Conservation (phyloP, 2,888 invertebrate genomes). For the Leptinotarsa haldemani region DNA sequence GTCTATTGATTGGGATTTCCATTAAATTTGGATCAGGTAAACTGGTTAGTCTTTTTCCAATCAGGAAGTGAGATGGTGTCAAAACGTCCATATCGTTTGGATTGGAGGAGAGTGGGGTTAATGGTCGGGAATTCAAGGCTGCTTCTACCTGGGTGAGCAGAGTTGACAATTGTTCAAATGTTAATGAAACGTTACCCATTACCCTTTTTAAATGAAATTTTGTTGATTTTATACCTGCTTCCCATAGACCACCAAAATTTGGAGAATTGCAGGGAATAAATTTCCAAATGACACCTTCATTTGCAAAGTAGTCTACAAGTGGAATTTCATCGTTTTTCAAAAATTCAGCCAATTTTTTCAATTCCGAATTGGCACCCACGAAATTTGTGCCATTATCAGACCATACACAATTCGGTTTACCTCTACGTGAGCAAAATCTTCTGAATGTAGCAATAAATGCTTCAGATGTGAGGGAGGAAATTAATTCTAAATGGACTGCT, state of each 20-base stretch:
- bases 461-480: constrained; percentile 30
- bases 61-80: constrained; percentile 52
- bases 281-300: constrained; percentile 47
- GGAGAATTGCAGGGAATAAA: constrained; percentile 43
- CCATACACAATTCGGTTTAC: background rate
- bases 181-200: constrained; percentile 43
- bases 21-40: constrained; percentile 24
- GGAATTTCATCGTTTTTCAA: constrained; percentile 7
- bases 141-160: constrained; percentile 48
- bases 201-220: constrained; percentile 52
- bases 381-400: constrained; percentile 28
- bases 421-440: constrained; percentile 32
- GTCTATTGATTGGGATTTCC: constrained; percentile 37
- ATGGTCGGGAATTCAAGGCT: constrained; percentile 54
- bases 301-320: constrained; percentile 1
- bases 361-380: constrained; percentile 27
- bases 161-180: constrained; percentile 50
- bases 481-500: constrained; percentile 33
- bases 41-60: constrained; percentile 44
- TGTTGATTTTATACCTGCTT: constrained; percentile 51
- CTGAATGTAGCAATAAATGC: constrained; percentile 30
- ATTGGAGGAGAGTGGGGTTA: constrained; percentile 48
- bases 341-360: constrained; percentile 23
- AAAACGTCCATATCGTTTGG: constrained; percentile 46
- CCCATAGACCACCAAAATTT: constrained; percentile 55